Evolutionary conservation across 2,113 vertebrate genomes (phyloP), one percentile per base, ranked within the genome.

Genomic region (Stigmatopora argus): DNA sequence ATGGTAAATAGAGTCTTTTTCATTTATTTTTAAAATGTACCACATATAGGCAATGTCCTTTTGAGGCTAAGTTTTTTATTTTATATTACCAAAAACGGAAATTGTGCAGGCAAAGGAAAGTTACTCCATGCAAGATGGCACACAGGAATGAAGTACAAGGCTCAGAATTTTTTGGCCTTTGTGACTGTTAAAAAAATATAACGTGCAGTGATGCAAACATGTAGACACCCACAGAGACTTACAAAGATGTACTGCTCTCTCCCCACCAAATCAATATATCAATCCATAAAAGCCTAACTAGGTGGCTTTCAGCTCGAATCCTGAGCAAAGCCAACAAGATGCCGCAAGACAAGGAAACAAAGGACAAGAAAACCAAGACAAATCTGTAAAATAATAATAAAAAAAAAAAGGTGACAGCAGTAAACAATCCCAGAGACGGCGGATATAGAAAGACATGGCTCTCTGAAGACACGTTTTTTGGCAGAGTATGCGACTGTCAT

Each of bases 221-320:
- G 35, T 57, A 49, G 52, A 64, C 64, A 66, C 31, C 45, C 72
- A 31, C 38, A 44, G 48, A 47, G 51, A 61, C 67, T 56, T 55
- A 65, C 66, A 81, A 61, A 80, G 75, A 81, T 64, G 78, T 69
- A 75, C 80, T 64, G 74, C 66, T 69, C 79, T 79, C 69, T 63
- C 66, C 65, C 63, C 58, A 73, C 83, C 82, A 88, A 87, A 89
- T 83, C 57, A 84, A 88, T 86, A 82, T 79, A 85, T 90, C 86
- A 87, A 85, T 89, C 83, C 84, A 74, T 81, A 85, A 85, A 85
- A 83, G 79, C 46, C 70, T 79, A 85, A 88, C 85, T 83, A 79
- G 85, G 81, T 80, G 79, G 83, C 82, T 83, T 77, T 85, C 82
- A 85, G 74, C 78, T 86, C 78, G 70, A 84, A 83, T 75, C 81